Percentiles rank a stretch among this genome's conserved stretches.
Conservation (phyloP, 2,113 vertebrate species). For the Corythaixoides concolor region DNA sequence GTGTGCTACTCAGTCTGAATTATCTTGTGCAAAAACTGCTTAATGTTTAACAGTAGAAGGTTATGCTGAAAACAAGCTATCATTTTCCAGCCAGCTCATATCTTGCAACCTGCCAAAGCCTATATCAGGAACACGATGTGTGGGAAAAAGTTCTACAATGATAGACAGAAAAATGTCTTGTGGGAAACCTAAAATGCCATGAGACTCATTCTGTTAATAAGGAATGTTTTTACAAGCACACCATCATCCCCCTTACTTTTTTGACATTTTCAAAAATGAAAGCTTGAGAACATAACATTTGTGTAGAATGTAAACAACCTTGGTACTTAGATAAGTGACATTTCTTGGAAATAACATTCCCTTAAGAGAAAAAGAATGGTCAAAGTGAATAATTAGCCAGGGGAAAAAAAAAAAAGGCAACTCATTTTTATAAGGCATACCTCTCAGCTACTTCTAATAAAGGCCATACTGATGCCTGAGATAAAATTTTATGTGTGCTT, state of each 20-base stretch:
- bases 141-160: conserved; percentile 43
- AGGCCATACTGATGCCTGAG: neutral
- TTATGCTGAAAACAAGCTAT: conserved; percentile 28
- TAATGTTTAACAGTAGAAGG: neutral
- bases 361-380: neutral
- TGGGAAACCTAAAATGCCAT: conserved; percentile 37
- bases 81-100: neutral
- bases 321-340: neutral
- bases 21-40: neutral
- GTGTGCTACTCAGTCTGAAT: neutral
- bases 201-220: conserved; percentile 17
- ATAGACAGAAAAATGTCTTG: conserved; percentile 21
- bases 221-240: conserved; percentile 10
- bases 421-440: neutral
- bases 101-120: conserved; percentile 3
- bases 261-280: conserved; percentile 28
- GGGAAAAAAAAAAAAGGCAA: neutral
- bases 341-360: conserved; percentile 10
- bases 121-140: neutral
- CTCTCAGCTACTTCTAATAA: neutral
- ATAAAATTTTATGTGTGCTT: neutral
- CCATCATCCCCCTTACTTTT: neutral
- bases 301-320: conserved; percentile 21
- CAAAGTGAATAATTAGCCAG: neutral
- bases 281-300: neutral